phyloP scores from a whole-genome alignment of 2,113 vertebrate species.

The Ciconia boyciana region DNA sequence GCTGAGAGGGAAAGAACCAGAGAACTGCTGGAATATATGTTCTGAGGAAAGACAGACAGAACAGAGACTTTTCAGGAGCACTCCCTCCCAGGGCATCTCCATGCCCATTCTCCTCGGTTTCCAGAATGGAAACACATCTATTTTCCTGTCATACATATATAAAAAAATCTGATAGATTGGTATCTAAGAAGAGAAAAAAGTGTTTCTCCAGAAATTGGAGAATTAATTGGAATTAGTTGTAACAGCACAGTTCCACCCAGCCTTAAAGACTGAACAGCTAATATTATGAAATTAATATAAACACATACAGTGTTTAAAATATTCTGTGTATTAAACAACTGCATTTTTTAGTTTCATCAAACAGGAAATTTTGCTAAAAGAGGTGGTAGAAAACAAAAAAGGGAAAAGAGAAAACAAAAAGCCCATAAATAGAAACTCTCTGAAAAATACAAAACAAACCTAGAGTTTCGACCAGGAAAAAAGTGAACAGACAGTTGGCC shows the following conservation, averaged over 20 bases:
- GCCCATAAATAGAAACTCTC: background rate
- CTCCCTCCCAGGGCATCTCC: background rate
- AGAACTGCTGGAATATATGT: background rate
- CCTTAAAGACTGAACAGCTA: background rate
- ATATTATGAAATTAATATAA: background rate
- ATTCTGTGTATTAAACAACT: background rate
- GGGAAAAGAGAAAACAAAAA: background rate
- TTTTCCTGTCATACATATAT: background rate
- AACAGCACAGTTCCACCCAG: background rate
- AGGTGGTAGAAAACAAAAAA: background rate
- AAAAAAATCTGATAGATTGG: background rate
- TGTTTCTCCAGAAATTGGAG: background rate
- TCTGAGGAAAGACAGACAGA: background rate
- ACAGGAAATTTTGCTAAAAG: background rate
- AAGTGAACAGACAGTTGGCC: background rate
- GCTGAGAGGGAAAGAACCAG: background rate
- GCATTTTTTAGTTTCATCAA: background rate
- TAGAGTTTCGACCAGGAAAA: background rate
- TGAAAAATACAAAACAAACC: background rate
- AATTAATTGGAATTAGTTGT: background rate
- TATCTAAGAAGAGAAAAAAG: background rate
- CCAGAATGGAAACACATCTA: background rate
- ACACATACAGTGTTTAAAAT: background rate
- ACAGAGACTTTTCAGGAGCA: background rate
- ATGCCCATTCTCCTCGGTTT: background rate